Evolutionary conservation across 2,113 vertebrate species (phyloP).

Genomic region (Megaceryle maxima): DNA sequence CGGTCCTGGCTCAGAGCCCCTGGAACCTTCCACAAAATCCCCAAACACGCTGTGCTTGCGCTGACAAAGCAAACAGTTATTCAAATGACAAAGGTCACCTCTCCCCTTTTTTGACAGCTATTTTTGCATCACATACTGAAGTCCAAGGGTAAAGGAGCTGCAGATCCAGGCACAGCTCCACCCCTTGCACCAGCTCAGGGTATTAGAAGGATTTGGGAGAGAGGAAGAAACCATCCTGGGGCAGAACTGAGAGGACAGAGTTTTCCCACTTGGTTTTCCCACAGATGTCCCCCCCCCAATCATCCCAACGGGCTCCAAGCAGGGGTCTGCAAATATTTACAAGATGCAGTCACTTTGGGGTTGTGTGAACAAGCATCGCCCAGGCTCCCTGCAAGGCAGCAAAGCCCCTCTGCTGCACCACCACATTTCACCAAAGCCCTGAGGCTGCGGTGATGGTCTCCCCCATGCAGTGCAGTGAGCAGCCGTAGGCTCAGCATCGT

Average conservation of each 20-base stretch:
- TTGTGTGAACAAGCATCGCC: rapidly evolving
- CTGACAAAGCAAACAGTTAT: constrained; percentile 31
- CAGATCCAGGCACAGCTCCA: background rate
- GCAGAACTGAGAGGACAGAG: background rate
- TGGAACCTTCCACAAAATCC: background rate
- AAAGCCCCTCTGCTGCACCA: background rate
- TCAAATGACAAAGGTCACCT: constrained; percentile 54
- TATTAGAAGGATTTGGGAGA: background rate
- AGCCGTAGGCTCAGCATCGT: rapidly evolving
- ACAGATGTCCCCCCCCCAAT: background rate
- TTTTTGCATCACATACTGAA: constrained; percentile 40
- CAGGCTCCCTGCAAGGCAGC: background rate
- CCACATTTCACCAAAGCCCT: background rate
- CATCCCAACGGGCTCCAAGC: background rate
- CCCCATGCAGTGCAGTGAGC: background rate
- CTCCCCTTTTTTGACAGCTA: constrained; percentile 8
- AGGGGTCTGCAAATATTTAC: background rate
- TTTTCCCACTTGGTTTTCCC: background rate
- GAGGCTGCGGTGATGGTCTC: background rate
- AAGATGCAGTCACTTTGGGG: rapidly evolving
- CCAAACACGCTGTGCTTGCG: background rate
- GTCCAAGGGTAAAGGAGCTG: constrained; percentile 45
- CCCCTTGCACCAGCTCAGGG: background rate
- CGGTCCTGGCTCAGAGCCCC: background rate
- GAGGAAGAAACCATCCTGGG: background rate